A percentile compares a stretch with the other conserved stretches of the same genome.
Conservation (phyloP, 2,888 invertebrate genomes). For the Philereme transversata region DNA sequence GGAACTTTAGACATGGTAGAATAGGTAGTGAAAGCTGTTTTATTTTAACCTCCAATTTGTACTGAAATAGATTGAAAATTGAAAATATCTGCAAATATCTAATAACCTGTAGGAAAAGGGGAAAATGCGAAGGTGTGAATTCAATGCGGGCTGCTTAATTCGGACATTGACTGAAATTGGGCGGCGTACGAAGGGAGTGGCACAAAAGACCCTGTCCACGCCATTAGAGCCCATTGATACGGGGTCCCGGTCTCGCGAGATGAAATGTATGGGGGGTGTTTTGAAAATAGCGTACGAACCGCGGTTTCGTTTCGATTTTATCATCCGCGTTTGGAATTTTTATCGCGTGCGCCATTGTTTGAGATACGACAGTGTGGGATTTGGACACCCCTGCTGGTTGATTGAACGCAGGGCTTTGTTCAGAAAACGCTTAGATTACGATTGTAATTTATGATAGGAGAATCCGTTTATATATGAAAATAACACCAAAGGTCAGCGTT, state of each 20-base stretch:
- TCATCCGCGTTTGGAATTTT: conserved; percentile 15
- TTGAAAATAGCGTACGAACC: conserved; percentile 46
- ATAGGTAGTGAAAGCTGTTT: no score
- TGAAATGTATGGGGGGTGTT: conserved; percentile 60
- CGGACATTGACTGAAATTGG: conserved; percentile 54
- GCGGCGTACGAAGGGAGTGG: conserved; percentile 45
- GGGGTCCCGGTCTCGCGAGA: conserved; percentile 51
- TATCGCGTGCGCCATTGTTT: conserved; percentile 22
- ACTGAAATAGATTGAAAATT: conserved; percentile 13
- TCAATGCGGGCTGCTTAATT: conserved; percentile 55
- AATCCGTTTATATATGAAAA: neutral
- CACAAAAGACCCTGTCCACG: conserved; percentile 55
- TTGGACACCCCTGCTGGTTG: conserved; percentile 23
- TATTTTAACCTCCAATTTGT: no score
- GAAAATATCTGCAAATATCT: conserved; percentile 15
- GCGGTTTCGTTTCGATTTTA: conserved; percentile 41
- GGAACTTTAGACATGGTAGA: no score
- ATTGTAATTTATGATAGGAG: conserved; percentile 4
- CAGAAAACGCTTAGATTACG: conserved; percentile 6
- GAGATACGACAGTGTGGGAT: conserved; percentile 16
- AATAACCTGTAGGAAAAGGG: conserved; percentile 28
- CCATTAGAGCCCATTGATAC: conserved; percentile 74
- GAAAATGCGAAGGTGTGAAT: conserved; percentile 52
- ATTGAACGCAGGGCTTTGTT: conserved; percentile 14
- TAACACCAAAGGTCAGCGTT: no score